phyloP scores from a whole-genome alignment of 2,797 vertebrate genomes.

The Dryobates pubescens region DNA sequence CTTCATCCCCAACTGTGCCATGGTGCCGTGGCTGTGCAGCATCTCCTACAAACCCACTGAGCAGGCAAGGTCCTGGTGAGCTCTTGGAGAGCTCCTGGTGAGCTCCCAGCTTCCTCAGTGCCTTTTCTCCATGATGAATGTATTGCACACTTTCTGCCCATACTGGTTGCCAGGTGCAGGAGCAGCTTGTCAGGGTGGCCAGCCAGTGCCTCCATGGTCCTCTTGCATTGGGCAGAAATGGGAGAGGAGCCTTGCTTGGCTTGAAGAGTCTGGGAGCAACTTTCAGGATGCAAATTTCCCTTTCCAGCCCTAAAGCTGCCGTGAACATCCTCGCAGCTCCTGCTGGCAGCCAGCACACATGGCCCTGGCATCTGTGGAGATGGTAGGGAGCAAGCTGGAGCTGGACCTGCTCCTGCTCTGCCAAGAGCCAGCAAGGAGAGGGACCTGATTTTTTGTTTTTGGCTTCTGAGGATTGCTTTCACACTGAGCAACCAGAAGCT shows the following conservation, averaged over 20 bases:
- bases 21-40: background rate
- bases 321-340: background rate
- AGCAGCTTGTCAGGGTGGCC: background rate
- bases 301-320: background rate
- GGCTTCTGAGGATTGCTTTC: fast-evolving
- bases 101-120: background rate
- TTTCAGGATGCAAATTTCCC: background rate
- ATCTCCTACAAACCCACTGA: background rate
- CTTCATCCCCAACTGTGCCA: constrained; percentile 42
- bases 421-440: background rate
- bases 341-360: fast-evolving
- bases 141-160: fast-evolving
- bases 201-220: background rate
- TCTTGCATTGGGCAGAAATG: fast-evolving
- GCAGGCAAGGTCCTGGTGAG: background rate
- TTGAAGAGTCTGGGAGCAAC: background rate
- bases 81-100: background rate
- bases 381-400: background rate
- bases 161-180: fast-evolving
- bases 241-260: background rate
- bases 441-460: background rate
- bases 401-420: background rate
- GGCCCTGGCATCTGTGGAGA: background rate
- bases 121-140: fast-evolving
- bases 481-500: background rate